A percentile compares a stretch with the other conserved stretches of the same genome.
Conservation (phyloP, 2,888 invertebrate species). For the Hipparchia sbordonii region DNA sequence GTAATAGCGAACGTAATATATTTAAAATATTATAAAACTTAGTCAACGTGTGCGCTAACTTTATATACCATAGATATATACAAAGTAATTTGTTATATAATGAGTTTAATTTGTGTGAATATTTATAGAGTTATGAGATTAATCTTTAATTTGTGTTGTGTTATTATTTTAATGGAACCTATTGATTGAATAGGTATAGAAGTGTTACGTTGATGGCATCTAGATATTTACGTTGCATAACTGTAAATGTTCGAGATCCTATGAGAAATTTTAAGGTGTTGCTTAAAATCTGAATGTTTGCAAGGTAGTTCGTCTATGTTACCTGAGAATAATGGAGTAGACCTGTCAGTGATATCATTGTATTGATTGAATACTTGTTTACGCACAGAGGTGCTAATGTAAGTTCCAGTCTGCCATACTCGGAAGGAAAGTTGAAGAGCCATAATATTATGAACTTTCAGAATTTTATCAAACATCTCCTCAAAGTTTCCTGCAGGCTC, state of each 20-base stretch:
- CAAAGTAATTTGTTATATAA: slow-evolving; percentile 49
- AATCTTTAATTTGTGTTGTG: slow-evolving; percentile 34
- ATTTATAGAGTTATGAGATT: slow-evolving; percentile 41
- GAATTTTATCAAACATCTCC: neutral
- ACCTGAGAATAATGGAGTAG: neutral
- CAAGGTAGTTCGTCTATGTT: neutral
- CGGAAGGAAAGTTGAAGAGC: too few relatives aligned
- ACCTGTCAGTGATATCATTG: neutral
- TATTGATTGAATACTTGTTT: too few relatives aligned
- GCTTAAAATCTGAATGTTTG: neutral
- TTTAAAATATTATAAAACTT: slow-evolving; percentile 46
- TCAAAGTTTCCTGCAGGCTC: neutral
- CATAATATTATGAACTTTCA: neutral
- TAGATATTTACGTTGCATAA: slow-evolving; percentile 37
- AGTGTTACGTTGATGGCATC: slow-evolving; percentile 31
- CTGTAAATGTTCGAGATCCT: slow-evolving; percentile 21
- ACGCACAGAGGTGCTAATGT: too few relatives aligned
- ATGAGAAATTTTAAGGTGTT: neutral
- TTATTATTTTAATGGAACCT: slow-evolving; percentile 29
- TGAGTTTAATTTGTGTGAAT: slow-evolving; percentile 45
- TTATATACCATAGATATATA: slow-evolving; percentile 46
- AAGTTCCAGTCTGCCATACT: too few relatives aligned
- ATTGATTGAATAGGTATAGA: slow-evolving; percentile 31
- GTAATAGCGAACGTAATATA: slow-evolving; percentile 43
- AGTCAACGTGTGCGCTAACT: slow-evolving; percentile 60